Percentiles rank a stretch among this genome's conserved stretches.
Evolutionary conservation across 1,140 invertebrate species (phyloP).

Genomic region (Antheraea mylitta): DNA sequence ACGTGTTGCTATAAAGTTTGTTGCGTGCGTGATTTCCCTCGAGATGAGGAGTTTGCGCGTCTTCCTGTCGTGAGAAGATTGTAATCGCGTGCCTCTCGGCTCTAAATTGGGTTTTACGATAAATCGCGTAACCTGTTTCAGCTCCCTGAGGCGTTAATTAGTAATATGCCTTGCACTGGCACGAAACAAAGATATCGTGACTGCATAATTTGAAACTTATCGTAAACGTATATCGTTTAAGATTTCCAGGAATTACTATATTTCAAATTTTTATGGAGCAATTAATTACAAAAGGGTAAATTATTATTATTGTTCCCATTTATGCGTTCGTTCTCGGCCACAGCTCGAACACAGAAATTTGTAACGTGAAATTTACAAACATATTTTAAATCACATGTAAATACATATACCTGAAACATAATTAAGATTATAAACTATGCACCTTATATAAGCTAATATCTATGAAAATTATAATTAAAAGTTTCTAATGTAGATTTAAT

Average conservation of each 20-base stretch:
- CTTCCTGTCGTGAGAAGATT: conserved; percentile 77
- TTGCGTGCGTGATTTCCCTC: conserved; percentile 78
- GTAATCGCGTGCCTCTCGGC: conserved; percentile 75
- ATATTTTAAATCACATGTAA: too few relatives aligned
- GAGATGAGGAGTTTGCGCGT: conserved; percentile 77
- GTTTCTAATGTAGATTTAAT: too few relatives aligned
- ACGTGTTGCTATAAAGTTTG: conserved; percentile 77
- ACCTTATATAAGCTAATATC: too few relatives aligned
- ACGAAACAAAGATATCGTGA: conserved; percentile 49
- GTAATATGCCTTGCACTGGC: conserved; percentile 57
- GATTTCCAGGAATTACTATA: background rate
- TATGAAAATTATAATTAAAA: too few relatives aligned
- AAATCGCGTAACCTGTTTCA: conserved; percentile 69
- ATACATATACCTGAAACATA: too few relatives aligned
- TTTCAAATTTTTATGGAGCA: background rate
- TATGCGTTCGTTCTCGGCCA: background rate
- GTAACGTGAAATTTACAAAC: too few relatives aligned
- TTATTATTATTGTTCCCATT: background rate
- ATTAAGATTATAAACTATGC: too few relatives aligned
- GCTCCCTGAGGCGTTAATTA: conserved; percentile 68
- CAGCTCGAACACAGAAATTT: too few relatives aligned
- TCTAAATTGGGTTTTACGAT: conserved; percentile 75
- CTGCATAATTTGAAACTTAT: conserved; percentile 23
- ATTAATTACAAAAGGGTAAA: background rate
- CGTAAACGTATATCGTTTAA: background rate